Base-by-base conservation (phyloP, 1,140 invertebrate species). In the Drosophila equinoxialis region DNA sequence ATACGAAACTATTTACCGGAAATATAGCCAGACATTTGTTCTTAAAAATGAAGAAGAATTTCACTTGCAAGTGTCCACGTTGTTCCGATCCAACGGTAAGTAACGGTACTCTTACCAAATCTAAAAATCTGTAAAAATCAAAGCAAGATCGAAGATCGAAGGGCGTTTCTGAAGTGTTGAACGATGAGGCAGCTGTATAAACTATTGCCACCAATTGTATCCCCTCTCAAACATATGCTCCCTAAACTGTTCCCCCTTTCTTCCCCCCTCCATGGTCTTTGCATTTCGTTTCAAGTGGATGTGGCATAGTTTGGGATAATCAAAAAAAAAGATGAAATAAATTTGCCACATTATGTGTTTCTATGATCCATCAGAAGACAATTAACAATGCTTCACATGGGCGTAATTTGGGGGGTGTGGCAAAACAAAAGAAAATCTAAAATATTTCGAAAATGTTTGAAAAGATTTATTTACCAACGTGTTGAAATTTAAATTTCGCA, bases 1-100 rank as follows among this genome's bases (percentile, higher is more conserved):
- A 97, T 77, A 94, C 95, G 5, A 94, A 95, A 62, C 79, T 96
- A 20, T 92, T 97, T 13, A 96, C 95, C 94, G 95, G 95, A 33
- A 97, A 96, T 6, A 92, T 93, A 1, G 93, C 94, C 1, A 92
- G 96, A 68, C 92, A 95, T 48, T 92, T 94, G 20, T 94, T 95
- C 84, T 93, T 97, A 20, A 93, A 92, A 63, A 93, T 93, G 71
- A 96, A 95, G 30, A 97, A 97, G 93, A 94, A 95, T 74, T 97
- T 97, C 90, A 92, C 93, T 35, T 97, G 96, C 90, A 92, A 92
- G 51, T 97, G 96, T 89, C 72, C 91, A 7, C 93, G 96, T 41
- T 97, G 96, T 90, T 91, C 92, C 7, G 96, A 97, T 92, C 94
- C 94, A 0, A 95, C 94, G 58, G 96, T 92, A 51, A 93, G 90